Percentiles rank a stretch among this genome's conserved stretches.
Conservation (phyloP, 2,888 invertebrate species). For the Heliconius cydno region DNA sequence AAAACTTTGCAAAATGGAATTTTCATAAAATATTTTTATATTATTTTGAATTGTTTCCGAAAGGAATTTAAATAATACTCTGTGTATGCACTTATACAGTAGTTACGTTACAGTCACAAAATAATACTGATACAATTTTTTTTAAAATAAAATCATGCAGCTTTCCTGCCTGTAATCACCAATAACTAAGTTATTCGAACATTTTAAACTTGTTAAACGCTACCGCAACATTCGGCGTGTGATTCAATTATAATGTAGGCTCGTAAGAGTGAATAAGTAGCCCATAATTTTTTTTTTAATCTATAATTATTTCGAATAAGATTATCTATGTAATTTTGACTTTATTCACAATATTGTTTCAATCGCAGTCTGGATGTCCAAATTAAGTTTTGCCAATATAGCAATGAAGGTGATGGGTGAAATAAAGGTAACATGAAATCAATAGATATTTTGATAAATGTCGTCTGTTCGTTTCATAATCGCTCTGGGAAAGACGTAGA, state of each 20-base stretch:
- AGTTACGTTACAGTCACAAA: too few species aligned
- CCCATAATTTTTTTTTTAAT: too few species aligned
- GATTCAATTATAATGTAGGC: background rate
- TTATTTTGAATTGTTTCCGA: too few species aligned
- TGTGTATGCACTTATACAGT: too few species aligned
- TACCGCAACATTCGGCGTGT: background rate
- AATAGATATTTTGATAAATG: background rate
- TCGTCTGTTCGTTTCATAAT: background rate
- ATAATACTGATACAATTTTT: too few species aligned
- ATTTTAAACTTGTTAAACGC: slow-evolving; percentile 7
- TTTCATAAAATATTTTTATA: too few species aligned
- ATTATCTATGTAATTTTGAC: background rate
- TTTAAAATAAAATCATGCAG: background rate
- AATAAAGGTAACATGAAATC: background rate
- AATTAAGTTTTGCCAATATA: background rate
- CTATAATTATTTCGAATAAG: background rate
- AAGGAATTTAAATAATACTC: too few species aligned
- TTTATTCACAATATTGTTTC: background rate
- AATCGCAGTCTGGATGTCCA: background rate
- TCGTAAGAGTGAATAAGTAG: too few species aligned
- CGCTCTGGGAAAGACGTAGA: background rate
- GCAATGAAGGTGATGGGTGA: background rate
- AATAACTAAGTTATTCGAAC: slow-evolving; percentile 4
- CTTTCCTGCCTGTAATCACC: background rate
- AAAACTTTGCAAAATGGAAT: too few species aligned